Percentiles rank a stretch among this genome's conserved stretches.
Conservation (phyloP, 2,888 invertebrate genomes). For the Drosophila prolongata region DNA sequence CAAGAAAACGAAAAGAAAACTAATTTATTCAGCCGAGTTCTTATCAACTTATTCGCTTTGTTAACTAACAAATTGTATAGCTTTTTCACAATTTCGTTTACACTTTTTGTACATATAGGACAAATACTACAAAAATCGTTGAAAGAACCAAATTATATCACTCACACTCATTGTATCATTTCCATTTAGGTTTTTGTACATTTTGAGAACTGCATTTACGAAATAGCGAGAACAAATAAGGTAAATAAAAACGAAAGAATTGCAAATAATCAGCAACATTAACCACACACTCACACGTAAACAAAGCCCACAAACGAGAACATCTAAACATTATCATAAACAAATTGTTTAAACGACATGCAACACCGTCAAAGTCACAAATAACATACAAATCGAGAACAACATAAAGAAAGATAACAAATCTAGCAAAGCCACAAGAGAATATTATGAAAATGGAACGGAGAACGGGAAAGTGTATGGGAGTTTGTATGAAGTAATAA, state of each 20-base stretch:
- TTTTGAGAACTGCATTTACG: slow-evolving; percentile 66
- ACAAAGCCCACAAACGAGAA: slow-evolving; percentile 36
- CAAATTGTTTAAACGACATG: slow-evolving; percentile 41
- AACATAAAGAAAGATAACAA: slow-evolving; percentile 50
- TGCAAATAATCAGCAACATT: slow-evolving; percentile 67
- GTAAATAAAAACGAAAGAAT: slow-evolving; percentile 4
- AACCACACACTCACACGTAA: slow-evolving; percentile 52
- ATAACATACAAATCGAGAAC: slow-evolving; percentile 55
- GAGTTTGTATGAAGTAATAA: slow-evolving; percentile 78
- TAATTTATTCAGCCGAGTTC: slow-evolving; percentile 43
- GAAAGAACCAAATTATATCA: slow-evolving; percentile 42
- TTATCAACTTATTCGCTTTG: slow-evolving; percentile 44
- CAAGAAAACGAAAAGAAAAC: slow-evolving; percentile 17
- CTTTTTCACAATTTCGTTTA: slow-evolving; percentile 42
- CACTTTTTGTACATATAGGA: slow-evolving; percentile 45
- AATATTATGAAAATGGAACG: slow-evolving; percentile 47
- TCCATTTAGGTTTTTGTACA: slow-evolving; percentile 68
- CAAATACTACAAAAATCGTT: slow-evolving; percentile 34
- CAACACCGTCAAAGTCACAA: slow-evolving; percentile 58
- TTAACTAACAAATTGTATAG: slow-evolving; percentile 44
- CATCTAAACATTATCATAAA: slow-evolving; percentile 64
- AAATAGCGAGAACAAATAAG: slow-evolving; percentile 30
- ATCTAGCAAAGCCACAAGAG: slow-evolving; percentile 54
- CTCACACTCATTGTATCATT: slow-evolving; percentile 54
- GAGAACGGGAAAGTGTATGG: slow-evolving; percentile 52